Evolutionary conservation across 2,888 invertebrate species (phyloP), one percentile per base, ranked within the genome.

Genomic region (Rhopalosiphum nymphaeae): DNA sequence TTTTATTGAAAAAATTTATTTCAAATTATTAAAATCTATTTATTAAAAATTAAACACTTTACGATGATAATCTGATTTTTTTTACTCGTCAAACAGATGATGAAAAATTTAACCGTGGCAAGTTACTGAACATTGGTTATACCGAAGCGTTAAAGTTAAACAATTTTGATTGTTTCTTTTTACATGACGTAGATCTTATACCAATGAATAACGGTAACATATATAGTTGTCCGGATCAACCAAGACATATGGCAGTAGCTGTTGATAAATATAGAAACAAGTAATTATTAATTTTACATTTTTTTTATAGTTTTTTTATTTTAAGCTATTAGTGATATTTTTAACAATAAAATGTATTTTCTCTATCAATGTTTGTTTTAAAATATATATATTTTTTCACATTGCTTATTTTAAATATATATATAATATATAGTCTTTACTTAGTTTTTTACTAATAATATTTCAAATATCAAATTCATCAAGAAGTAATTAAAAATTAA

Each of bases 111-210:
- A 99, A 99, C 96, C 97, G 99, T 94, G 99, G 99, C 7, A 98
- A 98, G 97, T 96, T 99, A 95, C 98, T 99, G 98, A 99, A 99
- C 96, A 97, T 99, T 46, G 99, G 99, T 16, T 99, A 97, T 96
- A 97, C 97, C 95, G 99, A 99, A 96, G 98, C 99, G 46, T 96
- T 98, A 95, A 98, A 98, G 95, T 96, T 96, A 13, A 96, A 96
- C 85, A 96, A 97, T 84, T 98, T 97, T 97, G 97, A 98, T 96
- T 99, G 99, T 96, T 99, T 98, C 96, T 97, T 99, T 95, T 99
- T 99, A 96, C 99, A 99, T 96, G 99, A 99, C 96, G 98, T 99
- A 91, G 99, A 99, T 96, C 97, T 99, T 94, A 96, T 99, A 95
- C 99, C 99, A 0, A 97, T 99, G 95, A 98, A 99, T 96, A 98